Percentiles rank a stretch among this genome's conserved stretches.
Conservation (phyloP, 1,140 invertebrate species). For the Drosophila truncata region DNA sequence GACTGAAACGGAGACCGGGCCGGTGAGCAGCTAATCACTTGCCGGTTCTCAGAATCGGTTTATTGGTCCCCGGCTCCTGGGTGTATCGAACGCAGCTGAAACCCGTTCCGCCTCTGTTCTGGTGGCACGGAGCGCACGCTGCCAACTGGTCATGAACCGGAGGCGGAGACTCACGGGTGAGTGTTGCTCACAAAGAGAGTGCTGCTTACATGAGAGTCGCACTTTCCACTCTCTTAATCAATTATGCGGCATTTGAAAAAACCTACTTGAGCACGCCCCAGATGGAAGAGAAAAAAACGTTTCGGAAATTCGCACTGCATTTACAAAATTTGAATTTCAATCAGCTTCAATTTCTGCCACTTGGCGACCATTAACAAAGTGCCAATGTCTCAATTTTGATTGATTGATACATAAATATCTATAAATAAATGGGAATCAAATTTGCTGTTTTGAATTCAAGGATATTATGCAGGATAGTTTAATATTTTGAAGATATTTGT, state of each 20-base stretch:
- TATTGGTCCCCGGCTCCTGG: conserved; percentile 21
- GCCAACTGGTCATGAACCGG: conserved; percentile 53
- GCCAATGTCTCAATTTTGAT: conserved; percentile 16
- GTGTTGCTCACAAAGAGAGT: conserved; percentile 24
- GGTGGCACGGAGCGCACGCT: conserved; percentile 39
- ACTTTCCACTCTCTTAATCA: conserved; percentile 21
- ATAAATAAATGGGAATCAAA: neutral
- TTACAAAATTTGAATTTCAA: conserved; percentile 57
- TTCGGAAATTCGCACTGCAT: conserved; percentile 43
- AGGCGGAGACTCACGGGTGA: neutral
- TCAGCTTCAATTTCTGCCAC: conserved; percentile 61
- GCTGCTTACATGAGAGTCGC: conserved; percentile 14
- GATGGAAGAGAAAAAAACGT: neutral
- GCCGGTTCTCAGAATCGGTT: conserved; percentile 37
- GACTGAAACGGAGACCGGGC: neutral
- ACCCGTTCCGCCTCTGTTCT: conserved; percentile 59
- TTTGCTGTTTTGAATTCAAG: neutral
- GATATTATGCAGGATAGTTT: neutral
- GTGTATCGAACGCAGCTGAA: conserved; percentile 47
- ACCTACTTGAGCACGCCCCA: neutral
- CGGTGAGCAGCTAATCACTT: conserved; percentile 15
- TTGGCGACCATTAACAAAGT: conserved; percentile 47
- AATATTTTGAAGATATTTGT: too few relatives aligned
- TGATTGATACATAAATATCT: conserved; percentile 29
- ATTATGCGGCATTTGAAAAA: conserved; percentile 30